These are phyloP conservation scores for Celastrina argiolus DNA, from an alignment of 2,888 invertebrate genomes.

Conservation along the genomic window DNA sequence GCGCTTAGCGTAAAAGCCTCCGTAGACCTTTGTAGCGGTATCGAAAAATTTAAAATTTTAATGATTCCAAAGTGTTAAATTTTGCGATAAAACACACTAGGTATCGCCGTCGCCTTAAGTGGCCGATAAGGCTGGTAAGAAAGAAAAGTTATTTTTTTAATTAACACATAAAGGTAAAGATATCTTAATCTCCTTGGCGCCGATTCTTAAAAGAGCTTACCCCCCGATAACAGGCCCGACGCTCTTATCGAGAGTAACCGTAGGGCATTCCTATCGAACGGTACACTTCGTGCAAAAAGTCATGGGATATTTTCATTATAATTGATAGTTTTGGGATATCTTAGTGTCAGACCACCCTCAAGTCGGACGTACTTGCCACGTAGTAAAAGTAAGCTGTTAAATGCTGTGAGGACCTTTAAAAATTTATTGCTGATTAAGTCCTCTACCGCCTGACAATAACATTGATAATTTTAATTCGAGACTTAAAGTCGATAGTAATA, in stretches of 20 bases:
- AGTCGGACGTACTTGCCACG: conserved; percentile 21
- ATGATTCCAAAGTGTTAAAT: conserved; percentile 63
- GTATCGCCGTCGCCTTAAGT: conserved; percentile 62
- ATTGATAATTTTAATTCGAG: not conserved
- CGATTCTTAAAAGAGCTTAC: conserved; percentile 67
- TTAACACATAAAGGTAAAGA: conserved; percentile 69
- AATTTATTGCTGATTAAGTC: not conserved
- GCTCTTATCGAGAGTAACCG: conserved; percentile 60
- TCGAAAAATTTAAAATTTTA: conserved; percentile 47
- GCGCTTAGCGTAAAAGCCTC: conserved; percentile 24
- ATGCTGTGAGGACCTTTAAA: not conserved
- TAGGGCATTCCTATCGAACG: conserved; percentile 53
- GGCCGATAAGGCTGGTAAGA: conserved; percentile 61
- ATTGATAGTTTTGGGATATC: conserved; percentile 51
- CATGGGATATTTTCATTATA: conserved; percentile 44
- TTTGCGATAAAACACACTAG: conserved; percentile 59
- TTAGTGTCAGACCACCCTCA: conserved; percentile 55
- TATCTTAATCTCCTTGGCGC: conserved; percentile 75
- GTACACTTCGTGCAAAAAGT: conserved; percentile 66
- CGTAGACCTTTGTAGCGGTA: conserved; percentile 29
- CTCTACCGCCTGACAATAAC: not conserved
- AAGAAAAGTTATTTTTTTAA: conserved; percentile 67
- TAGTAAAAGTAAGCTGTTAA: conserved; percentile 3
- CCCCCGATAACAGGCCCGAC: conserved; percentile 66
- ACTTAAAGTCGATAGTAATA: not conserved